A percentile compares a stretch with the other conserved stretches of the same genome.
Evolutionary conservation across 2,888 invertebrate species (phyloP).

Genomic region (Spodoptera exigua): DNA sequence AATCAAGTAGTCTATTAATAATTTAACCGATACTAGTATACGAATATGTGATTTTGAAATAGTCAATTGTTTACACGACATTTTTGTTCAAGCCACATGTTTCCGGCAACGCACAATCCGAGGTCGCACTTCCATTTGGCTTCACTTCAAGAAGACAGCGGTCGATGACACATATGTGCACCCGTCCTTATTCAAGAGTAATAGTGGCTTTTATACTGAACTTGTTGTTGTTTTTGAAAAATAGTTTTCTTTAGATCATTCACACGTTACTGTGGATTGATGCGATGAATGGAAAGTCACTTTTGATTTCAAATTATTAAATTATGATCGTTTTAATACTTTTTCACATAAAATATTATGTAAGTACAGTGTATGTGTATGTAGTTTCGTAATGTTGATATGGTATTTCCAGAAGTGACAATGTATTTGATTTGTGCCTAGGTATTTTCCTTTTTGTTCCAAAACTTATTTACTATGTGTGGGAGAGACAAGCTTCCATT

Average conservation of each 20-base stretch:
- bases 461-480: no score
- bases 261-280: slow-evolving; percentile 21
- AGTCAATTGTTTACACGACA: slow-evolving; percentile 61
- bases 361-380: no score
- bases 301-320: no score
- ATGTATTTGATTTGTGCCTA: no score
- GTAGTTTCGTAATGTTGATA: no score
- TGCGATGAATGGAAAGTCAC: not conserved
- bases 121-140: slow-evolving; percentile 65
- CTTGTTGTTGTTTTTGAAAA: slow-evolving; percentile 13
- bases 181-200: slow-evolving; percentile 38
- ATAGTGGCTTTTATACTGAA: slow-evolving; percentile 32
- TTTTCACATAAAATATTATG: no score
- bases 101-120: slow-evolving; percentile 60
- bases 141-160: slow-evolving; percentile 64
- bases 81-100: slow-evolving; percentile 64
- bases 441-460: no score
- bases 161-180: slow-evolving; percentile 62
- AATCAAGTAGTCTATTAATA: slow-evolving; percentile 16
- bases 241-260: slow-evolving; percentile 34
- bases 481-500: no score
- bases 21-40: slow-evolving; percentile 20
- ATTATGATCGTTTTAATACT: no score
- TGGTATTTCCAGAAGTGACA: no score
- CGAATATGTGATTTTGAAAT: slow-evolving; percentile 31